These are phyloP conservation scores for Oreochromis grahami DNA, from an alignment of 2,797 vertebrate genomes.

Conservation along the genomic window DNA sequence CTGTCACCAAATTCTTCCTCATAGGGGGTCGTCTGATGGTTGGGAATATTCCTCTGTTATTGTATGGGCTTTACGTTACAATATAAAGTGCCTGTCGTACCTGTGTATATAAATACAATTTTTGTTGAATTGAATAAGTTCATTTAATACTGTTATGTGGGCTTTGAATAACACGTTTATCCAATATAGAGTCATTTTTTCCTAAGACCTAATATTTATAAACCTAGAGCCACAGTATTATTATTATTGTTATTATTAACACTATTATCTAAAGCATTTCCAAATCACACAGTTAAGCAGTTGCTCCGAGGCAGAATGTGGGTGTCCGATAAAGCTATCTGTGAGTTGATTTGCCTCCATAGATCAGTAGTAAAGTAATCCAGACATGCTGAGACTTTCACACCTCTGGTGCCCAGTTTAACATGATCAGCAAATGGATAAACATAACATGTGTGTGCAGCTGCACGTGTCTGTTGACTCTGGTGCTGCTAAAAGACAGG, in stretches of 20 bases:
- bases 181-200: neutral
- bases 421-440: slow-evolving; percentile 47
- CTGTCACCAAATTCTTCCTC: no score
- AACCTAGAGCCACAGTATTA: neutral
- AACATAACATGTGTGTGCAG: slow-evolving; percentile 62
- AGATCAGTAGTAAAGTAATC: neutral
- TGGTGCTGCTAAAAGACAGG: slow-evolving; percentile 5
- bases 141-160: neutral
- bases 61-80: no score
- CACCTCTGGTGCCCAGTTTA: slow-evolving; percentile 31
- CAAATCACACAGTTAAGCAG: neutral
- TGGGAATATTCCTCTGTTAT: no score
- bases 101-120: no score
- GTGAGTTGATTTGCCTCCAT: neutral
- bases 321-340: neutral
- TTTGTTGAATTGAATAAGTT: neutral
- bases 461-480: slow-evolving; percentile 62
- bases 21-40: no score
- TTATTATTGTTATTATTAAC: neutral
- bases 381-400: slow-evolving; percentile 36
- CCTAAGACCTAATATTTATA: neutral
- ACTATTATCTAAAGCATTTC: neutral
- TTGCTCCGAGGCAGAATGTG: neutral
- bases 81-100: no score
- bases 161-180: neutral